Evolutionary conservation across 1,140 invertebrate species (phyloP).

Genomic region (Eriosoma lanigerum): DNA sequence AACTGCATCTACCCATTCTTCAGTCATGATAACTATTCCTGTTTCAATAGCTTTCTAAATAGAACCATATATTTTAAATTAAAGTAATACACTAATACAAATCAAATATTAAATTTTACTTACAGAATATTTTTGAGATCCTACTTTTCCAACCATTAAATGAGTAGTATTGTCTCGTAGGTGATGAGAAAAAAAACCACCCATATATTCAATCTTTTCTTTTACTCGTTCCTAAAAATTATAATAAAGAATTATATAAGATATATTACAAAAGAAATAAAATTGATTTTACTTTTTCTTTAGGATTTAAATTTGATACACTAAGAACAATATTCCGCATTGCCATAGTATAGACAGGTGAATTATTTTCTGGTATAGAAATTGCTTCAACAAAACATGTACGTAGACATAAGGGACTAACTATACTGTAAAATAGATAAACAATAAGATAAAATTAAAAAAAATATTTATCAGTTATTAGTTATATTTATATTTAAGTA

Average conservation of each 20-base stretch:
- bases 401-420: constrained; percentile 78
- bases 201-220: constrained; percentile 77
- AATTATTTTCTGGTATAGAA: constrained; percentile 72
- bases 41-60: constrained; percentile 70
- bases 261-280: constrained; percentile 11
- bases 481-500: not conserved
- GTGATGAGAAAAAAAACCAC: constrained; percentile 72
- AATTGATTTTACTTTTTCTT: constrained; percentile 63
- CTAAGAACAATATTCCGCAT: constrained; percentile 77
- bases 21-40: constrained; percentile 74
- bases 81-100: constrained; percentile 47
- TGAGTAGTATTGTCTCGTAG: constrained; percentile 77
- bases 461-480: not conserved
- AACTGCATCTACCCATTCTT: constrained; percentile 75
- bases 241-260: constrained; percentile 5
- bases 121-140: constrained; percentile 75
- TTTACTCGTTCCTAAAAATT: constrained; percentile 66
- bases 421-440: constrained; percentile 64
- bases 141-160: constrained; percentile 74
- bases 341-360: constrained; percentile 77
- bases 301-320: constrained; percentile 68
- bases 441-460: not conserved
- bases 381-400: constrained; percentile 70
- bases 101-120: constrained; percentile 51
- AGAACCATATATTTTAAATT: constrained; percentile 50